These are phyloP conservation scores for Bilobella aurantiaca DNA, from an alignment of 1,140 invertebrate species.

Conservation along the genomic window DNA sequence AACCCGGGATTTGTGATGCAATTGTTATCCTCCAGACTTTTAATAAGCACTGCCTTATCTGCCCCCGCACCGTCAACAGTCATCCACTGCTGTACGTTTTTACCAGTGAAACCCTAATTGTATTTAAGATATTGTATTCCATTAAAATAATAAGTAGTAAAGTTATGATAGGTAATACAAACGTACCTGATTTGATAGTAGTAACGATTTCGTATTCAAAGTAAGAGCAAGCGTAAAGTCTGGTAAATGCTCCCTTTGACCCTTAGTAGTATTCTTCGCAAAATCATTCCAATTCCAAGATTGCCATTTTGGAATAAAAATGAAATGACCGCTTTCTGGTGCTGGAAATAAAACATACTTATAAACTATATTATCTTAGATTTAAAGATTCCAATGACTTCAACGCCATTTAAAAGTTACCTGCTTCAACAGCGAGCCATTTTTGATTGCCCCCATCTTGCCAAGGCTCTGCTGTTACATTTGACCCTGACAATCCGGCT, in stretches of 20 bases:
- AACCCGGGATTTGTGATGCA: neutral
- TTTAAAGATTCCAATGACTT: neutral
- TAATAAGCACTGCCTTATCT: neutral
- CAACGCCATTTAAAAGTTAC: constrained; percentile 3
- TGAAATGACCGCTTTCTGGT: neutral
- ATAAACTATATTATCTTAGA: neutral
- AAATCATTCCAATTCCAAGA: neutral
- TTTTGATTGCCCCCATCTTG: constrained; percentile 20
- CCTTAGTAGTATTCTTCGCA: neutral
- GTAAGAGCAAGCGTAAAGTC: neutral
- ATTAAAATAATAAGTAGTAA: neutral
- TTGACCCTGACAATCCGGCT: constrained; percentile 12
- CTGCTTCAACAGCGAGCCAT: constrained; percentile 28
- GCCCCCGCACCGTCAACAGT: neutral
- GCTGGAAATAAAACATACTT: neutral
- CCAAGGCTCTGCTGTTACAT: constrained; percentile 21
- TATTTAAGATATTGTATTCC: neutral
- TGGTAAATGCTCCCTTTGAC: neutral
- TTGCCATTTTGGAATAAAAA: constrained; percentile 1
- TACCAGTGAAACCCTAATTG: neutral
- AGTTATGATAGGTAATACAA: neutral
- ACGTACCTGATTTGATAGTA: neutral
- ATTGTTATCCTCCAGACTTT: neutral
- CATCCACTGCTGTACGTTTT: neutral
- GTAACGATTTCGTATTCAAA: neutral